Evolutionary conservation across 2,888 invertebrate species (phyloP).

Genomic region (Meliscaeva auricollis): DNA sequence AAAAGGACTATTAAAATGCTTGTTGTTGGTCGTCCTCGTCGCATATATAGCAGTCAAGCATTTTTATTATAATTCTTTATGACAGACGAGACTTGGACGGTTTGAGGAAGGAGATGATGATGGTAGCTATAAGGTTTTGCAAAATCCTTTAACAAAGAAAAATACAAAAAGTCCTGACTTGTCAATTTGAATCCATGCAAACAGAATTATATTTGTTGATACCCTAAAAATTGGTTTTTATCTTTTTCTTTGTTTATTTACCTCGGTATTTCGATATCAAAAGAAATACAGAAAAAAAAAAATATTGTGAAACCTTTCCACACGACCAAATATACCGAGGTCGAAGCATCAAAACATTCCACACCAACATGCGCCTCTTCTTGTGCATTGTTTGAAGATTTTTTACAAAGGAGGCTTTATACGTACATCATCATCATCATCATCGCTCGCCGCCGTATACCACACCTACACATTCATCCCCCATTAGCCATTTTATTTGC

Average conservation of each 20-base stretch:
- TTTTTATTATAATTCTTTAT: slow-evolving; percentile 37
- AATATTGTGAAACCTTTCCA: neutral
- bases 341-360: neutral
- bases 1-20: slow-evolving; percentile 45
- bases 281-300: neutral
- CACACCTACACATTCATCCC: neutral
- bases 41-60: slow-evolving; percentile 48
- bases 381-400: slow-evolving; percentile 8
- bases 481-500: slow-evolving; percentile 45
- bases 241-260: slow-evolving; percentile 36
- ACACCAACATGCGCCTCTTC: neutral
- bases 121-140: neutral
- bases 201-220: slow-evolving; percentile 37
- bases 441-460: neutral
- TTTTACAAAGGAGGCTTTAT: neutral
- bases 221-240: slow-evolving; percentile 41
- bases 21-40: too few species aligned
- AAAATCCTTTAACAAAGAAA: neutral
- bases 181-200: slow-evolving; percentile 51
- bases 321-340: slow-evolving; percentile 1
- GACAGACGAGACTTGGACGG: neutral
- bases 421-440: neutral
- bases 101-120: neutral
- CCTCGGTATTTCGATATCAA: slow-evolving; percentile 14
- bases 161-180: slow-evolving; percentile 11